These are phyloP conservation scores for Andrena minutula DNA, from an alignment of 2,888 invertebrate species.

Conservation along the genomic window DNA sequence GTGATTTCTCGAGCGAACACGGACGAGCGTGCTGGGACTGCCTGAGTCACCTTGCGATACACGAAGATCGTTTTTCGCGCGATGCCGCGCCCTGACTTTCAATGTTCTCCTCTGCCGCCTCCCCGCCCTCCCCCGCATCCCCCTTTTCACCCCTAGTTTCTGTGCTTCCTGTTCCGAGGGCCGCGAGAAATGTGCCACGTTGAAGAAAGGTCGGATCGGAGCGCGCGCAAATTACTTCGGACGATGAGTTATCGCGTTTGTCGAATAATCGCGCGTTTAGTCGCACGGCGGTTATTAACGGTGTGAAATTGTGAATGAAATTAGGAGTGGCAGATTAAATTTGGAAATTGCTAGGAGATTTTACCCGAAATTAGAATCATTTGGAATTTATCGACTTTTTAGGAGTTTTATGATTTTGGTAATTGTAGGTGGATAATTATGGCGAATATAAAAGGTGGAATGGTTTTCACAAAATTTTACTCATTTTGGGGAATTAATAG, in stretches of 20 bases:
- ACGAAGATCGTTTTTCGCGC: constrained; percentile 60
- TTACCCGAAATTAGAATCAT: not conserved
- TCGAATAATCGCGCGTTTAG: constrained; percentile 13
- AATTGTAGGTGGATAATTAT: not conserved
- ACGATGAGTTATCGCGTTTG: constrained; percentile 28
- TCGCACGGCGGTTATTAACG: not conserved
- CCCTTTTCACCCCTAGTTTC: constrained; percentile 7
- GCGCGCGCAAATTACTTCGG: constrained; percentile 18
- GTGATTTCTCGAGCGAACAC: constrained; percentile 68
- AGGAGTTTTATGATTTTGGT: not conserved
- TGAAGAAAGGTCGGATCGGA: not conserved
- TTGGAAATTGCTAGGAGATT: not conserved
- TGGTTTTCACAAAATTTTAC: too few relatives aligned
- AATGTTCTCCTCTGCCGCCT: constrained; percentile 24
- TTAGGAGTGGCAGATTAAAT: not conserved
- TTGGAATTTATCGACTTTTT: not conserved
- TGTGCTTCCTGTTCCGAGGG: constrained; percentile 4
- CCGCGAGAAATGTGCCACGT: constrained; percentile 1
- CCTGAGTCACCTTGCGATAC: constrained; percentile 70
- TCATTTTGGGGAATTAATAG: too few relatives aligned
- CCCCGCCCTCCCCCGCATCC: not conserved
- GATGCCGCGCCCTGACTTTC: constrained; percentile 59
- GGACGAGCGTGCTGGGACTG: constrained; percentile 68
- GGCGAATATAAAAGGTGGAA: too few relatives aligned
- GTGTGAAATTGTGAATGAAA: constrained; percentile 4